Percentiles rank a stretch among this genome's conserved stretches.
Conservation (phyloP, 2,797 vertebrate genomes). For the Acrocephalus scirpaceus region DNA sequence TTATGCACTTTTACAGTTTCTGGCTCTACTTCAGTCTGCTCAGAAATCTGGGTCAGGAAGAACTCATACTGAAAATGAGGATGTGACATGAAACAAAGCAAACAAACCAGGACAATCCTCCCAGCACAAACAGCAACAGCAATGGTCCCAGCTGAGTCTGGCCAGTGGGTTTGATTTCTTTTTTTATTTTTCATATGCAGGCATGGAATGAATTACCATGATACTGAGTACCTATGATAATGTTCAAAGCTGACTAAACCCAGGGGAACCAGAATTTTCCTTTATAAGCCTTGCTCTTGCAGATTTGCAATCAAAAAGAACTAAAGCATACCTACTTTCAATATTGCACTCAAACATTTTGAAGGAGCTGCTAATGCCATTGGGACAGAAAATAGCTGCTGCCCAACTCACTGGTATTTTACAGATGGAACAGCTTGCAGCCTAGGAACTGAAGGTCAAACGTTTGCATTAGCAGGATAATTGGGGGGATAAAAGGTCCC, state of each 20-base stretch:
- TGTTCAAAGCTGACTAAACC: constrained; percentile 20
- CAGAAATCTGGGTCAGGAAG: constrained; percentile 51
- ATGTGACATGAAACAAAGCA: constrained; percentile 37
- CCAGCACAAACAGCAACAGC: not conserved
- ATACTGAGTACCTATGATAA: not conserved
- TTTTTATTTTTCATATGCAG: not conserved
- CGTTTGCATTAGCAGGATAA: not conserved
- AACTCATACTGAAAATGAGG: constrained; percentile 22
- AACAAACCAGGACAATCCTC: constrained; percentile 2
- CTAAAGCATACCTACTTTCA: not conserved
- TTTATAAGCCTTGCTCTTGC: not conserved
- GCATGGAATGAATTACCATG: not conserved
- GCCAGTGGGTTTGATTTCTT: not conserved
- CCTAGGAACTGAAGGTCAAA: not conserved
- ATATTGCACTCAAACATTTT: not conserved
- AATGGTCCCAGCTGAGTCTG: not conserved
- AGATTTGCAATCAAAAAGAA: not conserved
- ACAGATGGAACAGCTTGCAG: not conserved
- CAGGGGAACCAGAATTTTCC: constrained; percentile 3
- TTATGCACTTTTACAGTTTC: constrained; percentile 51
- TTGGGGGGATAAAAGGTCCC: not conserved
- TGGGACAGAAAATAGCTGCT: not conserved
- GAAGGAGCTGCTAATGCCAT: not conserved
- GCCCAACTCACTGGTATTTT: not conserved
- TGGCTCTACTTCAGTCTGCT: constrained; percentile 36